Percentiles rank a stretch among this genome's conserved stretches.
Conservation (phyloP, 1,140 invertebrate genomes). For the Drosophila paulistorum region DNA sequence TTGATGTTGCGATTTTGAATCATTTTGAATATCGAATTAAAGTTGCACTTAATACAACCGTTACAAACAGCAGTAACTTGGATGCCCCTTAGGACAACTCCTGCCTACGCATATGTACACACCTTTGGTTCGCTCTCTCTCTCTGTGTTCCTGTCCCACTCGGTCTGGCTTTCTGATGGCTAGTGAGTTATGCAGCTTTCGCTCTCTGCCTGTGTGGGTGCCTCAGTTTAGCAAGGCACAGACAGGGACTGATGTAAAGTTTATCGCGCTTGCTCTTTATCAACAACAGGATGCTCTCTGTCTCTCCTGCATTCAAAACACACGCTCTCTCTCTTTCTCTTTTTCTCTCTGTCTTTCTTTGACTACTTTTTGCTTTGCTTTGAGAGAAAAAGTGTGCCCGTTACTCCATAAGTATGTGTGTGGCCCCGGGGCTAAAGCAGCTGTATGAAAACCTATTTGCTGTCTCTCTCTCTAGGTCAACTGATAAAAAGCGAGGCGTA, state of each 20-base stretch:
- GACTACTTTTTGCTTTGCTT: neutral
- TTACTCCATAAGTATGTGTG: neutral
- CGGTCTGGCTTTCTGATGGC: neutral
- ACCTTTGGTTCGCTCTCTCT: constrained; percentile 15
- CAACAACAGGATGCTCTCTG: constrained; percentile 53
- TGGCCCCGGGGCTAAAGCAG: constrained; percentile 12
- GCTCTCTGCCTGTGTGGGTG: constrained; percentile 26
- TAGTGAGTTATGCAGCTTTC: constrained; percentile 9
- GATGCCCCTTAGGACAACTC: neutral
- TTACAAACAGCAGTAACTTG: too few species aligned
- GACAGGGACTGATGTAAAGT: constrained; percentile 38
- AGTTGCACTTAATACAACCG: too few species aligned
- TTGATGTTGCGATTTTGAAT: too few species aligned
- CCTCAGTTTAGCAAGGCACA: constrained; percentile 2
- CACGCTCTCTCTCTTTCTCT: too few species aligned
- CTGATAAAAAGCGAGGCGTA: constrained; percentile 61
- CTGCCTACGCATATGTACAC: neutral
- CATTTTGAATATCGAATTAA: too few species aligned
- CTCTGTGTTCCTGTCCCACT: constrained; percentile 1
- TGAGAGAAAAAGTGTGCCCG: neutral
- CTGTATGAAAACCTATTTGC: constrained; percentile 2
- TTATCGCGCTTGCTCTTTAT: constrained; percentile 50
- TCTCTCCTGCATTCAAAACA: constrained; percentile 14
- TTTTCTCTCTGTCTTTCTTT: too few species aligned
- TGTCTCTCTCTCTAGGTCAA: constrained; percentile 63